These are phyloP conservation scores for Dunckerocampus dactyliophorus DNA, from an alignment of 2,113 vertebrate genomes.

Conservation along the genomic window DNA sequence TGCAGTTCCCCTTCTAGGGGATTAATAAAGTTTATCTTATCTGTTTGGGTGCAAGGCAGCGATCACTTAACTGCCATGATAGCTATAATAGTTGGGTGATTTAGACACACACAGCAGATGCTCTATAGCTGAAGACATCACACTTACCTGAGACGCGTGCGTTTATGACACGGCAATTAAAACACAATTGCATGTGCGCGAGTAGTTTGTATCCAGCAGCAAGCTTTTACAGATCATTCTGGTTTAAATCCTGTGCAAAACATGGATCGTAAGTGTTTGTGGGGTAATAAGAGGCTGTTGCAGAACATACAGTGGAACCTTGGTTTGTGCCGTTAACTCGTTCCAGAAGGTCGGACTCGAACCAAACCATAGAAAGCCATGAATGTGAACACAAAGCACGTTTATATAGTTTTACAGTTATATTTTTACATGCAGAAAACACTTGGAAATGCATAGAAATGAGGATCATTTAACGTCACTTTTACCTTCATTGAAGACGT, in stretches of 20 bases:
- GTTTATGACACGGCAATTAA: not conserved
- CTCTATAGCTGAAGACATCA: slow-evolving; percentile 19
- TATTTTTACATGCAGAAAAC: too few relatives aligned
- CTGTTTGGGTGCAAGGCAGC: slow-evolving; percentile 45
- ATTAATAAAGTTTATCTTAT: slow-evolving; percentile 29
- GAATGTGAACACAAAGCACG: too few relatives aligned
- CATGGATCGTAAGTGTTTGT: not conserved
- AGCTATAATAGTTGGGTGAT: slow-evolving; percentile 55
- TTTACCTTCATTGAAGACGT: too few relatives aligned
- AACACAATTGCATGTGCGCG: not conserved
- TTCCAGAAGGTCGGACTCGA: too few relatives aligned
- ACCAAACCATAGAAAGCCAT: too few relatives aligned
- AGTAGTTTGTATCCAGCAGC: not conserved
- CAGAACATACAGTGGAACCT: too few relatives aligned
- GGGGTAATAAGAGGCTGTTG: too few relatives aligned
- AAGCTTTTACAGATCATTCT: not conserved
- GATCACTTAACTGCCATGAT: slow-evolving; percentile 57
- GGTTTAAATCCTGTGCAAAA: not conserved
- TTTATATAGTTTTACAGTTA: too few relatives aligned
- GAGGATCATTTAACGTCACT: too few relatives aligned
- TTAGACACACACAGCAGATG: slow-evolving; percentile 52
- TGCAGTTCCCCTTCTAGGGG: too few relatives aligned
- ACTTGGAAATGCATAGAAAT: too few relatives aligned
- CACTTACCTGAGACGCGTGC: not conserved
- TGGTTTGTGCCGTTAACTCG: too few relatives aligned